Base-by-base conservation (phyloP, 1,140 invertebrate species). In the Rhagoletis pomonella region DNA sequence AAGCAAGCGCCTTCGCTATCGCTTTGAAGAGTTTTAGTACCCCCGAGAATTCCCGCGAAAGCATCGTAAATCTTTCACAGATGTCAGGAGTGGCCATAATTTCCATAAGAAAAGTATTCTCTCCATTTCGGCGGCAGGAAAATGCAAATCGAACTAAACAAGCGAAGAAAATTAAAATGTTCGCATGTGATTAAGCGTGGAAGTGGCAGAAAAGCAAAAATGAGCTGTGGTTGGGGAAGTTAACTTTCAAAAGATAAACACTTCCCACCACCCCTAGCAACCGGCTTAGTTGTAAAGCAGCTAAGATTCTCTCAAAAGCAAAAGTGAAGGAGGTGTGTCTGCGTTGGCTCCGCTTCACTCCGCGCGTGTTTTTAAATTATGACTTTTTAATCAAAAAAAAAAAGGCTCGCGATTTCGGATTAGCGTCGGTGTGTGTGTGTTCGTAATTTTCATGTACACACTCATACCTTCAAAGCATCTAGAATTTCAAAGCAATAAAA, bases 141-240 rank as follows among this genome's bases (percentile, higher is more conserved):
- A 81, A 81, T 81, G 73, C 73, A 81, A 81, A 81, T 81, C 73
- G 73, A 81, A 55, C 73, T 55, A 81, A 81, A 81, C 73, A 81
- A 81, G 73, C 73, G 73, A 81, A 47, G 73, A 81, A 81, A 81
- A 81, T 81, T 81, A 81, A 81, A 81, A 81, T 81, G 73, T 81
- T 81, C 73, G 73, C 73, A 81, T 81, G 73, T 81, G 73, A 81
- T 81, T 81, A 81, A 55, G 73, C 44, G 44, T 50, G 73, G 73
- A 81, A 55, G 47, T 81, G 73, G 73, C 73, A 81, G 6, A 55
- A 58, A 55, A 81, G 73, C 29, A 42, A 81, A 81, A 81, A 29
- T 6, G 5, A 19, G 4, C 5, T 7, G 47, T 12, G 17, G 73
- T 55, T 7, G n/a, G 73, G 47, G 67, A 44, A 69, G 17, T 42